Conservation (phyloP, 2,113 vertebrate genomes). For the Poicephalus meyeri region DNA sequence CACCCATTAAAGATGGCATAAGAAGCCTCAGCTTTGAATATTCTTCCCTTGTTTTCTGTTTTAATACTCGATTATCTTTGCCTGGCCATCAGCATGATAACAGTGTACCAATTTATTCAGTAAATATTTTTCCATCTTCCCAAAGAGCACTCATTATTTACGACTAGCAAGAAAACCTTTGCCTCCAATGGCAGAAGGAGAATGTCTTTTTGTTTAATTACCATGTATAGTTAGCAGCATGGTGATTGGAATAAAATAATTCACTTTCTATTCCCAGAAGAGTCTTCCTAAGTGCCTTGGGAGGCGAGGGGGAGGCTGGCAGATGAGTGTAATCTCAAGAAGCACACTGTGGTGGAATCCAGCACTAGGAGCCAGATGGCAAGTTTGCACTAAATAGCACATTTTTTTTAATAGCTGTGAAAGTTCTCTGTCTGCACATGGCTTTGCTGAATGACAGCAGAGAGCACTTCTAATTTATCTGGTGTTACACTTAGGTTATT, state of each 20-base stretch:
- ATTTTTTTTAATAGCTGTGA: constrained; percentile 72
- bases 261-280: constrained; percentile 75
- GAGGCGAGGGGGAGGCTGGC: constrained; percentile 68
- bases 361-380: constrained; percentile 71
- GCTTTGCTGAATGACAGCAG: constrained; percentile 64
- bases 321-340: constrained; percentile 63
- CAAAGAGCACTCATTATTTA: constrained; percentile 61
- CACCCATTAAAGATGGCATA: background rate
- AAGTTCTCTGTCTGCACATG: constrained; percentile 66
- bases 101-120: constrained; percentile 54
- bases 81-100: background rate
- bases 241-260: constrained; percentile 70
- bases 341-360: constrained; percentile 48
- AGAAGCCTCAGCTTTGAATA: background rate
- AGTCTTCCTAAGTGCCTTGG: constrained; percentile 68
- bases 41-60: background rate
- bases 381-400: constrained; percentile 65
- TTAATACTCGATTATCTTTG: background rate
- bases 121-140: constrained; percentile 55
- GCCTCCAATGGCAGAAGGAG: constrained; percentile 67
- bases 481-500: constrained; percentile 17
- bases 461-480: constrained; percentile 53
- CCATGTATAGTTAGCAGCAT: constrained; percentile 71
- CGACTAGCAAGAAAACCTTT: constrained; percentile 67
- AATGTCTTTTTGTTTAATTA: constrained; percentile 72